These are phyloP conservation scores for Rhimphoctona megacephalus DNA, from an alignment of 2,888 invertebrate species.

Conservation along the genomic window DNA sequence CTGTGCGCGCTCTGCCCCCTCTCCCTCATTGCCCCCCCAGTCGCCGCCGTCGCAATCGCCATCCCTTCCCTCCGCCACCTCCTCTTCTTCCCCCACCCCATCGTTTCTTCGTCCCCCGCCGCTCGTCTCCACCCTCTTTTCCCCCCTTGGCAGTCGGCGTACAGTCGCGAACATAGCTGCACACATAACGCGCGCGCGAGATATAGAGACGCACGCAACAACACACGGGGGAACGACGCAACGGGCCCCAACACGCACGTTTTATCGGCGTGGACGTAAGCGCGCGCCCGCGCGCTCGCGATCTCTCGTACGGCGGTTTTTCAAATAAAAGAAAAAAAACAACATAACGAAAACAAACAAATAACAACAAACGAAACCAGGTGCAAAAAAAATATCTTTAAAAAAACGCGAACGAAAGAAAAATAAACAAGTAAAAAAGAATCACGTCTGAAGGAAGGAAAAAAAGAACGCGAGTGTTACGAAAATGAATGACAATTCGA, in stretches of 20 bases:
- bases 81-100: slow-evolving; percentile 3
- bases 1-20: slow-evolving; percentile 44
- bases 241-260: slow-evolving; percentile 66
- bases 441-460: not conserved
- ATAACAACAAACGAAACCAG: not conserved
- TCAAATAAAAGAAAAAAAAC: slow-evolving; percentile 9
- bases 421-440: slow-evolving; percentile 15
- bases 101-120: slow-evolving; percentile 40
- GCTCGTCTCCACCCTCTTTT: slow-evolving; percentile 29
- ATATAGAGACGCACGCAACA: slow-evolving; percentile 66
- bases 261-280: slow-evolving; percentile 67
- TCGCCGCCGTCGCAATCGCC: slow-evolving; percentile 31
- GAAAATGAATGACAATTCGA: slow-evolving; percentile 61
- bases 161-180: slow-evolving; percentile 50
- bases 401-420: not conserved
- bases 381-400: not conserved
- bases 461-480: slow-evolving; percentile 43
- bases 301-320: slow-evolving; percentile 53
- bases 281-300: slow-evolving; percentile 69
- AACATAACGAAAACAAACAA: slow-evolving; percentile 12
- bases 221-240: slow-evolving; percentile 52
- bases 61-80: slow-evolving; percentile 10
- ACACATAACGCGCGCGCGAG: slow-evolving; percentile 53
- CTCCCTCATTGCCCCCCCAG: slow-evolving; percentile 3
- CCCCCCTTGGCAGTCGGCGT: slow-evolving; percentile 46